Percentiles rank a stretch among this genome's conserved stretches.
These are phyloP conservation scores for Apomyelois bistriatella DNA, from an alignment of 2,888 invertebrate species.

Conservation along the genomic window DNA sequence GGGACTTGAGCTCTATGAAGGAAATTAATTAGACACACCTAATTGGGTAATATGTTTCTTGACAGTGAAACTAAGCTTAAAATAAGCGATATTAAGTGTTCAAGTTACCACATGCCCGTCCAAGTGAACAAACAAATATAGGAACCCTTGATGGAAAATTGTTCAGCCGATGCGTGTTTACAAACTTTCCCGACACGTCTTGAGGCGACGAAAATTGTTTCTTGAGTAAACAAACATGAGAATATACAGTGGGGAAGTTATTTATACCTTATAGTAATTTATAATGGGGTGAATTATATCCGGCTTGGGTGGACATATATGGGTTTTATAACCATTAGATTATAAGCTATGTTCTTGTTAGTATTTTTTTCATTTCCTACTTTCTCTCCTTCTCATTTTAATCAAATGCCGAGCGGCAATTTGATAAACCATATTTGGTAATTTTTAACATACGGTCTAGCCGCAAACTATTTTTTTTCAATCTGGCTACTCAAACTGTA, in stretches of 20 bases:
- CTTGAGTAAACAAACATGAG: conserved; percentile 16
- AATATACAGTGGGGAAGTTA: conserved; percentile 4
- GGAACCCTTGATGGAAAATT: conserved; percentile 36
- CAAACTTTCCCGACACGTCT: conserved; percentile 45
- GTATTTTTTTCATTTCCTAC: no score
- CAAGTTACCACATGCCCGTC: conserved; percentile 35
- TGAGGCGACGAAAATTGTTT: conserved; percentile 38
- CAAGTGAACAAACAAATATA: conserved; percentile 50
- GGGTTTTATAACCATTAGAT: background rate
- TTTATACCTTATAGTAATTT: conserved; percentile 9
- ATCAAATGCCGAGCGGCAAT: background rate
- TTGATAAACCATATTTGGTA: no score
- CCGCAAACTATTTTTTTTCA: conserved; percentile 1
- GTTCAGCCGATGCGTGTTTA: conserved; percentile 45
- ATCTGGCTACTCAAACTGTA: no score
- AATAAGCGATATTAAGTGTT: conserved; percentile 30
- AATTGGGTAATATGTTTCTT: background rate
- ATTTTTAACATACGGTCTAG: background rate
- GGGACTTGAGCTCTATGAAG: no score
- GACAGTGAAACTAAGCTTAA: conserved; percentile 31
- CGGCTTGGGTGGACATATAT: background rate
- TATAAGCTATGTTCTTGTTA: no score
- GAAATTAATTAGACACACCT: no score
- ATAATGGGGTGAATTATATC: background rate
- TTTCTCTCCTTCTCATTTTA: no score